Evolutionary conservation across 2,888 invertebrate species (phyloP).

Genomic region (Spisula solida): DNA sequence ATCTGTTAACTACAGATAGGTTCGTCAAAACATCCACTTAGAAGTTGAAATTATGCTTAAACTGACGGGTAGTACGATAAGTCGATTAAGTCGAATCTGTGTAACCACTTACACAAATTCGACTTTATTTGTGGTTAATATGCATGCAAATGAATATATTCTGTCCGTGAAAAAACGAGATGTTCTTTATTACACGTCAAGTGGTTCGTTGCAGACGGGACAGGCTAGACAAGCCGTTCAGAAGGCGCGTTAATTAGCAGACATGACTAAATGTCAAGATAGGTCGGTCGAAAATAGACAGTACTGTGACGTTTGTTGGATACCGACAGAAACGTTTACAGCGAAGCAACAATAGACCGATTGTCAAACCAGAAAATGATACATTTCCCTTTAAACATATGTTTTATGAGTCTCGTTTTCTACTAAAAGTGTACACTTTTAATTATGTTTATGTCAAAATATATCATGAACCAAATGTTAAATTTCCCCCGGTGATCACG

Average conservation of each 20-base stretch:
- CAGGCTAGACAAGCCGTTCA: not conserved
- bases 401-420: conserved; percentile 9
- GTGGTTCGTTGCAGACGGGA: not conserved
- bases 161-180: not conserved
- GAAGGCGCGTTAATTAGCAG: not conserved
- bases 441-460: conserved; percentile 15
- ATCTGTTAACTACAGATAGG: too few relatives aligned
- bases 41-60: not conserved
- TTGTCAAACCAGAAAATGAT: not conserved
- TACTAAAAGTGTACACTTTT: not conserved
- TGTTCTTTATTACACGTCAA: not conserved
- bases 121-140: not conserved
- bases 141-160: not conserved
- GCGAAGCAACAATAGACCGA: not conserved
- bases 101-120: not conserved
- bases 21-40: too few relatives aligned
- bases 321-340: not conserved
- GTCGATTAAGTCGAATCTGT: too few relatives aligned
- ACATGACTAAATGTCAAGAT: conserved; percentile 14
- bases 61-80: not conserved
- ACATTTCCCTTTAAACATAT: not conserved
- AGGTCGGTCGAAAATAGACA: conserved; percentile 10
- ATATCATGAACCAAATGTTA: not conserved
- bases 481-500: not conserved
- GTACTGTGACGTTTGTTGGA: not conserved